phyloP scores from a whole-genome alignment of 2,797 vertebrate genomes.

The Delichon dasypus region DNA sequence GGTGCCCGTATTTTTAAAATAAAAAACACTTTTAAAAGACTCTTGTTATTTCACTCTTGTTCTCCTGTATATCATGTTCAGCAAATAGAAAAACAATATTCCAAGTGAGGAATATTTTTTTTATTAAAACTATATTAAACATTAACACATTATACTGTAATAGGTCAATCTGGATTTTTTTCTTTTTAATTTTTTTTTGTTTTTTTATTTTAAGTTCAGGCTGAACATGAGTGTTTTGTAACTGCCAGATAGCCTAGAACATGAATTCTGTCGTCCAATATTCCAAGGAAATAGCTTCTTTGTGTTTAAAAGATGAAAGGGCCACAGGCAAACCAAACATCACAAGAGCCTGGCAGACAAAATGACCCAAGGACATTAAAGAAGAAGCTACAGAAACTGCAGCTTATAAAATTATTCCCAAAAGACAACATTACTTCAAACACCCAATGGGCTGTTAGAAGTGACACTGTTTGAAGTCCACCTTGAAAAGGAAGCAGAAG shows the following conservation, averaged over 20 bases:
- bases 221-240: neutral
- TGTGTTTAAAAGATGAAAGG: conserved; percentile 24
- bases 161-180: neutral
- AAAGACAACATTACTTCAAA: neutral
- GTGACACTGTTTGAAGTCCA: neutral
- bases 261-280: neutral
- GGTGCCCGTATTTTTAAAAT: neutral
- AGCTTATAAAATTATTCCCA: neutral
- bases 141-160: neutral
- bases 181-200: neutral
- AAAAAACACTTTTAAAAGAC: neutral
- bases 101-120: neutral
- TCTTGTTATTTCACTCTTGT: neutral
- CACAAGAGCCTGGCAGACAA: neutral
- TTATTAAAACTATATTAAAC: neutral
- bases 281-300: conserved; percentile 4
- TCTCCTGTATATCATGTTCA: neutral
- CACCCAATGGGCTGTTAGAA: neutral
- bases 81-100: neutral
- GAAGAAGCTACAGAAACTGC: neutral
- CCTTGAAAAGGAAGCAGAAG: neutral
- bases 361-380: neutral
- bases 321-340: neutral
- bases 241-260: neutral
- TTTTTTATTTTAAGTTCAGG: neutral